Conservation (phyloP, 2,888 invertebrate genomes). For the Ennomos fuscantarius region DNA sequence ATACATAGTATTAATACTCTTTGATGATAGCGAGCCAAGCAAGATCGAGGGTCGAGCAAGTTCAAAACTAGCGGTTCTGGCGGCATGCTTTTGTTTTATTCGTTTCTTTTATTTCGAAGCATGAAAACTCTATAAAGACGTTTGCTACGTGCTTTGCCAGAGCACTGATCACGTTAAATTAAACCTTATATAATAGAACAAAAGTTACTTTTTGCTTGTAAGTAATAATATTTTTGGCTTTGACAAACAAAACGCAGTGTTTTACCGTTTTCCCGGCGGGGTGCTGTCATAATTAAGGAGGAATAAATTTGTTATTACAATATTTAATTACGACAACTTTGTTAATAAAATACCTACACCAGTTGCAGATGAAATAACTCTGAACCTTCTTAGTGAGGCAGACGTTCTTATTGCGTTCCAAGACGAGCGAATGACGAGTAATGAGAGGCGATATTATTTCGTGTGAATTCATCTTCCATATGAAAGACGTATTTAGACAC, state of each 20-base stretch:
- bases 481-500: conserved; percentile 18
- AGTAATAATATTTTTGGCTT: background rate
- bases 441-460: conserved; percentile 7
- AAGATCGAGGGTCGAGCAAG: background rate
- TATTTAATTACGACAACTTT: conserved; percentile 7
- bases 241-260: conserved; percentile 9
- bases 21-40: too few relatives aligned
- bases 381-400: conserved; percentile 1
- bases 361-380: conserved; percentile 19
- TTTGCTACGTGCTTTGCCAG: too few relatives aligned
- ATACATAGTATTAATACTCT: too few relatives aligned
- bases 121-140: too few relatives aligned
- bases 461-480: conserved; percentile 18
- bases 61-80: background rate
- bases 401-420: conserved; percentile 5
- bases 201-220: conserved; percentile 1
- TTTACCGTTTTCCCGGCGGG: conserved; percentile 9
- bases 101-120: conserved; percentile 14
- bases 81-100: conserved; percentile 28
- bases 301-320: conserved; percentile 17
- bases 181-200: background rate
- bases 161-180: background rate
- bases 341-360: conserved; percentile 8
- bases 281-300: conserved; percentile 27
- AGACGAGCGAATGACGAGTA: conserved; percentile 7